phyloP scores from a whole-genome alignment of 2,113 vertebrate genomes.

The Emydocephalus ijimae region DNA sequence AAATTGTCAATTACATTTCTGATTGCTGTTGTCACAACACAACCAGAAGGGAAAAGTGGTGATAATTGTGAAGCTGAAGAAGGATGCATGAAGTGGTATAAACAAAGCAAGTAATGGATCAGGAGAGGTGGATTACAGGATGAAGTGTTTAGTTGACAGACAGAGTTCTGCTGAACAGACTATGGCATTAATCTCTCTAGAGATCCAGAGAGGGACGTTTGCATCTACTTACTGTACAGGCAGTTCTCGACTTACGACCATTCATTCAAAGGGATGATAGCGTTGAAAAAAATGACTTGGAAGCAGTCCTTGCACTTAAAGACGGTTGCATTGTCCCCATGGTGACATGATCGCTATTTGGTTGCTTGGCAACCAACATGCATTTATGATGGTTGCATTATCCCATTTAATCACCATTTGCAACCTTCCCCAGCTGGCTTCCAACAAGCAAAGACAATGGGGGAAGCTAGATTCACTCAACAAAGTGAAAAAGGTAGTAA shows the following conservation, averaged over 20 bases:
- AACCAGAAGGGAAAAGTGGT: not conserved
- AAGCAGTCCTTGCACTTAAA: not conserved
- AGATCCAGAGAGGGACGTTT: not conserved
- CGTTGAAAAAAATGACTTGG: not conserved
- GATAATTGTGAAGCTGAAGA: not conserved
- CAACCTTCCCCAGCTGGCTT: not conserved
- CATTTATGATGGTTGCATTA: not conserved
- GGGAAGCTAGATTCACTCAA: not conserved
- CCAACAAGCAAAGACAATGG: not conserved
- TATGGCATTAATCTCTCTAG: not conserved
- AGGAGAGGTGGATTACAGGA: not conserved
- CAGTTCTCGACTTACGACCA: not conserved
- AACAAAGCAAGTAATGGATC: not conserved
- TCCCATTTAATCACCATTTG: not conserved
- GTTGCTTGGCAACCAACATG: not conserved
- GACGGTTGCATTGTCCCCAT: not conserved
- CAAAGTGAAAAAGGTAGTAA: not conserved
- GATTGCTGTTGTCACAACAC: not conserved
- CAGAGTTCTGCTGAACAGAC: not conserved
- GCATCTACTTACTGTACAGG: not conserved
- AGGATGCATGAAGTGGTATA: not conserved
- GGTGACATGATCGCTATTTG: not conserved
- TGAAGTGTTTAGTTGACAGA: not conserved
- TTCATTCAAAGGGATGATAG: not conserved
- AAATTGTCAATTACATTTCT: not conserved